Conservation (phyloP, 2,797 vertebrate species). For the Philypnodon macrostomus region DNA sequence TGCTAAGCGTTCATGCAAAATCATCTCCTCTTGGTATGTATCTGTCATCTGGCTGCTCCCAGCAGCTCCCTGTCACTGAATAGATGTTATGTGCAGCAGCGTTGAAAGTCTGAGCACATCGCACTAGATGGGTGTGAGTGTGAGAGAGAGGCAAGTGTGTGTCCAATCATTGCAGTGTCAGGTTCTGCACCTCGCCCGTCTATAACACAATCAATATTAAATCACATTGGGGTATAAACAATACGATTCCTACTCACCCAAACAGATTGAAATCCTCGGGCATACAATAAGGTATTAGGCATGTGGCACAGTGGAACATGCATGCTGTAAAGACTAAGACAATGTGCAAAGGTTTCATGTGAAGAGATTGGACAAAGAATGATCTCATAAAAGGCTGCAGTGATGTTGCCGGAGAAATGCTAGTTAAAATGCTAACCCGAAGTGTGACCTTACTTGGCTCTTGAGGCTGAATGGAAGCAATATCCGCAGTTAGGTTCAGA, state of each 20-base stretch:
- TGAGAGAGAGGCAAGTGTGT: constrained; percentile 22
- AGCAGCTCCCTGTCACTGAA: constrained; percentile 62
- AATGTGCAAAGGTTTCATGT: not conserved
- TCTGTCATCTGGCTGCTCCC: constrained; percentile 50
- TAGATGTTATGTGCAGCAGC: constrained; percentile 71
- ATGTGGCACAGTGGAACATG: not conserved
- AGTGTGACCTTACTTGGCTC: constrained; percentile 4
- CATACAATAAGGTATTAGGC: not conserved
- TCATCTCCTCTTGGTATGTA: constrained; percentile 43
- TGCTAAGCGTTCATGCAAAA: constrained; percentile 36
- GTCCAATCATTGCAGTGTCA: constrained; percentile 50
- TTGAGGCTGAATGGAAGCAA: not conserved
- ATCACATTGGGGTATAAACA: constrained; percentile 32
- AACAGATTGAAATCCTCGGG: constrained; percentile 23
- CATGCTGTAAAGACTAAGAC: not conserved
- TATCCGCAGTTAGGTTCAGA: constrained; percentile 1
- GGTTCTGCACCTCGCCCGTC: constrained; percentile 51
- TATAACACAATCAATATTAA: constrained; percentile 30
- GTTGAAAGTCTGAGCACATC: constrained; percentile 79
- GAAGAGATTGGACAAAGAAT: not conserved
- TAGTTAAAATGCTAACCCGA: constrained; percentile 4
- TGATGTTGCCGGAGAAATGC: not conserved
- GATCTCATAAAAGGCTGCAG: constrained; percentile 4
- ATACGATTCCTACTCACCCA: constrained; percentile 26
- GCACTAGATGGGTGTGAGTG: constrained; percentile 43